Evolutionary conservation across 2,888 invertebrate genomes (phyloP), one percentile per base, ranked within the genome.

Genomic region (Willowsia nigromaculata): DNA sequence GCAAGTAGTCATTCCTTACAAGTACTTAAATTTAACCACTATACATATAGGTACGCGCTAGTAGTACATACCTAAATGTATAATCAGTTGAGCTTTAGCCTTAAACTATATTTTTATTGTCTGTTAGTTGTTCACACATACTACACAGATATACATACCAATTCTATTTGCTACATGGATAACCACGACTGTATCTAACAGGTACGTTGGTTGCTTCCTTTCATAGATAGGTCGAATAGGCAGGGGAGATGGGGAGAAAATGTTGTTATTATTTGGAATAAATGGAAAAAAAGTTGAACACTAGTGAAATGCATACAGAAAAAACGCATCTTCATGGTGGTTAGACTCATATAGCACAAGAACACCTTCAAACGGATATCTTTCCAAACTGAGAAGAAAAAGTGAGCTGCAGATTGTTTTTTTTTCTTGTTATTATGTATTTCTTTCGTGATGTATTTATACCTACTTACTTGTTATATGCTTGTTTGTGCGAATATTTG

Each of bases 251-350:
- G 68, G 37, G 1, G 25, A 68, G 30, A 18, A 2, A 37, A 74
- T 56, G 59, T 85, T 74, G 43, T 74, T 85, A 65, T 85, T 85
- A 85, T 59, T 78, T 76, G 78, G 33, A 78, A 65, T 76, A 85
- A 85, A 85, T 65, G 62, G 37, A 47, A 33, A 33, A 62, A 85
- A 85, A 85, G 78, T 85, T 85, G 85, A 62, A 74, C 47, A 71
- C 43, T 53, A 84, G 71, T 56, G 84, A 68, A 68, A 68, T 37
- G 33, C 3, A 30, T 62, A 15, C 62, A 11, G 50, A 3, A n/a
- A 50, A 27, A 50, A 50, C 50, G 15, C 15, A 50, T 50, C 50
- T 9, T 37, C 37, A 6, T 37, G 5, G 37, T 37, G 9, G 37
- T 4, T 37, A 37, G 37, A 9, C 5, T 37, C 37, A 37, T 11